phyloP scores from a whole-genome alignment of 2,113 vertebrate species.

The Triplophysa tibetana region DNA sequence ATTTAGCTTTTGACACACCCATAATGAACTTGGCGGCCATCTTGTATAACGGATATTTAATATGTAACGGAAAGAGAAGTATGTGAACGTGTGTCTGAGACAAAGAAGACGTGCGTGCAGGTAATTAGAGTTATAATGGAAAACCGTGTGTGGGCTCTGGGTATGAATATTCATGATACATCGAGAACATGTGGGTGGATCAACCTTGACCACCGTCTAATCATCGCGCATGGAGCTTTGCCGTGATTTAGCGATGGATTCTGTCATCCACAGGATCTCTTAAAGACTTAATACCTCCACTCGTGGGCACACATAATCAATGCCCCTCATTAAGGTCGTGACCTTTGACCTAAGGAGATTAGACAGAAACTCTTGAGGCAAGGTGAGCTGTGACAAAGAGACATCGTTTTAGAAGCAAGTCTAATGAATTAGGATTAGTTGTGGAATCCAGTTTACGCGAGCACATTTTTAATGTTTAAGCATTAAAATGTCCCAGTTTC shows the following conservation, averaged over 20 bases:
- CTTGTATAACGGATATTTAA: slow-evolving; percentile 53
- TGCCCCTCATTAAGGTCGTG: slow-evolving; percentile 68
- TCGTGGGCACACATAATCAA: slow-evolving; percentile 75
- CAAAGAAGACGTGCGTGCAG: slow-evolving; percentile 49
- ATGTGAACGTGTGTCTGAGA: slow-evolving; percentile 16
- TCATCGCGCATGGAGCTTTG: slow-evolving; percentile 62
- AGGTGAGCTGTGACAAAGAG: slow-evolving; percentile 3
- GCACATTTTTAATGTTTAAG: too few species aligned
- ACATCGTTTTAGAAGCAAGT: not conserved
- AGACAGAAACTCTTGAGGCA: slow-evolving; percentile 50
- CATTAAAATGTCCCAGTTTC: too few species aligned
- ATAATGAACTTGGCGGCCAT: slow-evolving; percentile 52
- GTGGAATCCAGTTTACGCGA: not conserved
- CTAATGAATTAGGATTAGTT: not conserved
- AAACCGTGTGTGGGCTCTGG: slow-evolving; percentile 64
- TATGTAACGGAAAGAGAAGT: slow-evolving; percentile 23
- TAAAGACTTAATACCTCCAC: slow-evolving; percentile 55
- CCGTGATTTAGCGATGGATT: slow-evolving; percentile 67
- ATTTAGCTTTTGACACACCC: slow-evolving; percentile 3
- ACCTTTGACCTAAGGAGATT: slow-evolving; percentile 69
- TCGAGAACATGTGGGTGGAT: slow-evolving; percentile 70
- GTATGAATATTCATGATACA: slow-evolving; percentile 77
- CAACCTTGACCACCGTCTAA: slow-evolving; percentile 72
- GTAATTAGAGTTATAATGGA: slow-evolving; percentile 61
- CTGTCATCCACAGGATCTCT: slow-evolving; percentile 65